phyloP scores from a whole-genome alignment of 2,113 vertebrate genomes.

The Hoplias malabaricus region DNA sequence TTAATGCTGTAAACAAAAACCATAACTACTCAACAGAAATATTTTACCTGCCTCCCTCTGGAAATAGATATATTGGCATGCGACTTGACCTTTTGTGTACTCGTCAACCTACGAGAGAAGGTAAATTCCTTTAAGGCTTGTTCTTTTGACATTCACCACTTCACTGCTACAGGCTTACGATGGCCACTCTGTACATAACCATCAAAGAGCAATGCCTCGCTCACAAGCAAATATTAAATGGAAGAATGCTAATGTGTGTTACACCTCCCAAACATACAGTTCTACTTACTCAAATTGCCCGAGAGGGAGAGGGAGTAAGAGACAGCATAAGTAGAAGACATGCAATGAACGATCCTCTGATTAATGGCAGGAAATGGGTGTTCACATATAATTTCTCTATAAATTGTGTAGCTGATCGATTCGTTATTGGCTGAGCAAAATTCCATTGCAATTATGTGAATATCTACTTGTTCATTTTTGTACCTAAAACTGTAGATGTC shows the following conservation, averaged over 20 bases:
- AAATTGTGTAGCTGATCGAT: too few species aligned
- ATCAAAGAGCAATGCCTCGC: neutral
- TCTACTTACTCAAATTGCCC: neutral
- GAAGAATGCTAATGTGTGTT: neutral
- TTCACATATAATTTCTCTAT: too few species aligned
- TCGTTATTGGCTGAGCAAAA: too few species aligned
- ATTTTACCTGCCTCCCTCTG: neutral
- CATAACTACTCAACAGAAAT: neutral
- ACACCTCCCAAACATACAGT: neutral
- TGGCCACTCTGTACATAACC: neutral
- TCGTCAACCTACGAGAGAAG: neutral
- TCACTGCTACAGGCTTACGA: neutral
- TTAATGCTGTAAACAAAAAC: too few species aligned
- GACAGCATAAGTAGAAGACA: neutral
- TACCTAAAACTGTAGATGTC: too few species aligned
- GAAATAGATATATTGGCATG: neutral
- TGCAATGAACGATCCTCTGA: neutral
- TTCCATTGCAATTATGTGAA: too few species aligned
- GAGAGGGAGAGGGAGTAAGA: neutral
- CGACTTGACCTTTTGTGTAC: neutral
- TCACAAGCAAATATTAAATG: neutral
- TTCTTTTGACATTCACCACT: neutral
- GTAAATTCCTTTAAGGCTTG: neutral
- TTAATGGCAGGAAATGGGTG: too few species aligned
- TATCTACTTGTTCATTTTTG: too few species aligned